phyloP scores from a whole-genome alignment of 92 coral and sea anemone genomes.

The Parazoanthus darwini region DNA sequence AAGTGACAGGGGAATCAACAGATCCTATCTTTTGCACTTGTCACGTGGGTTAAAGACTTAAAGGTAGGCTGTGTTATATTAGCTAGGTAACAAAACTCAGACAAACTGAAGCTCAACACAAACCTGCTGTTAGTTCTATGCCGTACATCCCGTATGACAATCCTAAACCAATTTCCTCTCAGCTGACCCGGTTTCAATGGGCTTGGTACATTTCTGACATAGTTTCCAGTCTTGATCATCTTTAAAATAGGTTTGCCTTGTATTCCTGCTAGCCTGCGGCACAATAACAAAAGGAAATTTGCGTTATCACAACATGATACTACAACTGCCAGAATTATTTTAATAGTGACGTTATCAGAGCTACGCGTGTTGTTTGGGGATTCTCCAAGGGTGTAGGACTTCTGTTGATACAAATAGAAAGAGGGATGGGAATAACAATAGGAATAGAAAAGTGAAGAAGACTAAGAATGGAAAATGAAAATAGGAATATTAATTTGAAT shows the following conservation, averaged over 20 bases:
- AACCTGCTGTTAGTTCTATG: slow-evolving; percentile 8
- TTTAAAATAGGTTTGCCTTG: slow-evolving; percentile 51
- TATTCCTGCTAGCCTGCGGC: slow-evolving; percentile 44
- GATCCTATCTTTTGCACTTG: too few species aligned
- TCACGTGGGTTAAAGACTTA: too few species aligned
- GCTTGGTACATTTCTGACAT: slow-evolving; percentile 46
- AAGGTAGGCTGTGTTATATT: neutral
- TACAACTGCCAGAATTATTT: too few species aligned
- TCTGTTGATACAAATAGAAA: too few species aligned
- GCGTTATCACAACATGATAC: neutral
- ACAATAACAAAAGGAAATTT: neutral
- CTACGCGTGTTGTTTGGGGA: too few species aligned
- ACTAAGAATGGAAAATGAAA: too few species aligned
- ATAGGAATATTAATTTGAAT: too few species aligned
- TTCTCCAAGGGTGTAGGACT: too few species aligned
- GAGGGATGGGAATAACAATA: too few species aligned
- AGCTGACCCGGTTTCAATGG: slow-evolving; percentile 73
- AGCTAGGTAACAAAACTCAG: neutral
- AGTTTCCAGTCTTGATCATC: slow-evolving; percentile 64
- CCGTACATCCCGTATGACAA: slow-evolving; percentile 49
- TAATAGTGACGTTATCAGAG: too few species aligned
- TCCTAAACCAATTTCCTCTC: slow-evolving; percentile 69
- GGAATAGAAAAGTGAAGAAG: too few species aligned
- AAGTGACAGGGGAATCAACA: too few species aligned
- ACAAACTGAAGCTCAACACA: neutral